Percentiles rank a stretch among this genome's conserved stretches.
These are phyloP conservation scores for Cettia cetti DNA, from an alignment of 2,113 vertebrate genomes.

Conservation along the genomic window DNA sequence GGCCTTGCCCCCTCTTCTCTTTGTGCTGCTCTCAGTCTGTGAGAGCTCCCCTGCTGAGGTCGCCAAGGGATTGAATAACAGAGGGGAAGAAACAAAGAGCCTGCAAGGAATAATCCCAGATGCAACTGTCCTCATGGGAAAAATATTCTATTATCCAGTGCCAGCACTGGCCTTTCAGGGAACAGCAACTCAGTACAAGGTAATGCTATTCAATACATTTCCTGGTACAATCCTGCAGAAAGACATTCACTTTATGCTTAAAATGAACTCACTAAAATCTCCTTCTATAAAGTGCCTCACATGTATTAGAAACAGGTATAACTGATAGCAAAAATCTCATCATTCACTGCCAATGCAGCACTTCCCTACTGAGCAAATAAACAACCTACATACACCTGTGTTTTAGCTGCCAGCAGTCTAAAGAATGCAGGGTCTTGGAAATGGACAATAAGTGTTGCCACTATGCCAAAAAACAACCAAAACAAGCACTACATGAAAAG, in stretches of 20 bases:
- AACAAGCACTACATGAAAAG: neutral
- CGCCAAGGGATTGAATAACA: neutral
- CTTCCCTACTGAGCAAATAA: neutral
- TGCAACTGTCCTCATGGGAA: neutral
- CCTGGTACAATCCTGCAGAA: neutral
- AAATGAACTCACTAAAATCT: neutral
- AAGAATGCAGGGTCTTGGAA: neutral
- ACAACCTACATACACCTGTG: accelerated
- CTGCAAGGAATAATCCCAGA: conserved; percentile 34
- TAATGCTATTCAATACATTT: neutral
- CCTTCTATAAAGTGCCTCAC: neutral
- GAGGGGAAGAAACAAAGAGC: neutral
- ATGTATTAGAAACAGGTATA: neutral
- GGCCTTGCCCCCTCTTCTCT: neutral
- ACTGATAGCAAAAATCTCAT: neutral
- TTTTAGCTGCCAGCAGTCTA: neutral
- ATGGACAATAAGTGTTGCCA: neutral
- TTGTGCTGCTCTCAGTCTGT: neutral
- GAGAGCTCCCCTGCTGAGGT: neutral
- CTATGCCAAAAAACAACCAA: neutral
- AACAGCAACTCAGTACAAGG: conserved; percentile 1
- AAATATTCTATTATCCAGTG: conserved; percentile 32
- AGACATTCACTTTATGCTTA: neutral
- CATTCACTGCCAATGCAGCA: neutral
- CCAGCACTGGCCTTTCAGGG: conserved; percentile 18